Evolutionary conservation across 2,113 vertebrate genomes (phyloP).

Genomic region (Ceuthmochares aereus): DNA sequence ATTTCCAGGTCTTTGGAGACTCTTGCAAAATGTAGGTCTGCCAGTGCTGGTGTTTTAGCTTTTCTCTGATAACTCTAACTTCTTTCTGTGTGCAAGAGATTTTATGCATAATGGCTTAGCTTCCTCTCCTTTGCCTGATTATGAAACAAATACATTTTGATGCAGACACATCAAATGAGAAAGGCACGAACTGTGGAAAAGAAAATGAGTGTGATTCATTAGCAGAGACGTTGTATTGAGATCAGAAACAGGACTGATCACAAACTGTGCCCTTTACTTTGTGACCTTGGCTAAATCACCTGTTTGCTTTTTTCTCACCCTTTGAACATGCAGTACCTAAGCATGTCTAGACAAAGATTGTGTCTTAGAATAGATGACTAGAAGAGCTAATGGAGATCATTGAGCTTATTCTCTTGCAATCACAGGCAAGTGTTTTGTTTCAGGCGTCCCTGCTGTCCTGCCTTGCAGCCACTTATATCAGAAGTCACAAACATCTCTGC

Average conservation of each 20-base stretch:
- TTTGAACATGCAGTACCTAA: neutral
- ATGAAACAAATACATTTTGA: neutral
- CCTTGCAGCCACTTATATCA: fast-evolving
- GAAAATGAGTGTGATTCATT: neutral
- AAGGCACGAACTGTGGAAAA: neutral
- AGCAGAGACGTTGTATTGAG: neutral
- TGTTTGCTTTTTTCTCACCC: neutral
- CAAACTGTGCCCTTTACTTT: neutral
- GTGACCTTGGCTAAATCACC: neutral
- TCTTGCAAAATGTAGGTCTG: neutral
- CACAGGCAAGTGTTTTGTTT: neutral
- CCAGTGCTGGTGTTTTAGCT: neutral
- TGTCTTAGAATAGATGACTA: neutral
- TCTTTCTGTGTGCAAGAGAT: neutral
- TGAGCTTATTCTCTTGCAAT: fast-evolving
- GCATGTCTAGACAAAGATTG: neutral
- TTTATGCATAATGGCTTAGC: neutral
- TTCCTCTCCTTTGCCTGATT: neutral
- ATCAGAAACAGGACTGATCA: neutral
- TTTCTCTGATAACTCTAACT: neutral
- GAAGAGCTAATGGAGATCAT: neutral
- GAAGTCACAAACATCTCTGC: neutral
- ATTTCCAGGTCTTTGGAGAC: neutral
- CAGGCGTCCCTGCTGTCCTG: neutral
- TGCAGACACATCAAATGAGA: neutral